Evolutionary conservation across 1,140 invertebrate species (phyloP).

Genomic region (Bombyx mandarina): DNA sequence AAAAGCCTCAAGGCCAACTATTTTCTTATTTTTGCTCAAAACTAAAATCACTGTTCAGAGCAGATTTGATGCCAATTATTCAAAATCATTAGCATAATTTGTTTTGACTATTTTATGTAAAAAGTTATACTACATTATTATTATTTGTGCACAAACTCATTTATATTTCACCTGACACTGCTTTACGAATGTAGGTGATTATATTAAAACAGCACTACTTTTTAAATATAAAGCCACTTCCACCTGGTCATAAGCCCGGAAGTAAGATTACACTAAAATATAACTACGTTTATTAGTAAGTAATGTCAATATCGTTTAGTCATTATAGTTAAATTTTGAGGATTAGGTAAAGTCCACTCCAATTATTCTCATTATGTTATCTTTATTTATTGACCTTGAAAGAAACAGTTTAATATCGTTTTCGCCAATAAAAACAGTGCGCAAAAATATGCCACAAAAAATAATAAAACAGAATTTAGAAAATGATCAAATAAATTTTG

Average conservation of each 20-base stretch:
- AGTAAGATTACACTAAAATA: constrained; percentile 27
- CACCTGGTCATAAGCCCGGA: constrained; percentile 16
- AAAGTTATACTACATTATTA: background rate
- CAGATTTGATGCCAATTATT: background rate
- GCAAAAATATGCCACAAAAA: constrained; percentile 24
- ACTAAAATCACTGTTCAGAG: too few species aligned
- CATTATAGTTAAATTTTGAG: constrained; percentile 16
- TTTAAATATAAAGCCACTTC: constrained; percentile 13
- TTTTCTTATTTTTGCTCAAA: too few species aligned
- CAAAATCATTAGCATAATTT: background rate
- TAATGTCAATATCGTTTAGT: constrained; percentile 7
- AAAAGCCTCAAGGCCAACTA: too few species aligned
- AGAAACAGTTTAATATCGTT: constrained; percentile 16
- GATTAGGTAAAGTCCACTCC: constrained; percentile 25
- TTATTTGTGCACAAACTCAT: background rate
- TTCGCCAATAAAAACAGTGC: constrained; percentile 24
- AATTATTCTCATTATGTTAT: constrained; percentile 18
- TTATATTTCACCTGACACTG: background rate
- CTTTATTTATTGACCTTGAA: constrained; percentile 5
- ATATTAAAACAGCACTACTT: constrained; percentile 4
- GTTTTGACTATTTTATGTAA: background rate
- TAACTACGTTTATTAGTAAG: constrained; percentile 13
- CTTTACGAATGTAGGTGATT: constrained; percentile 6
- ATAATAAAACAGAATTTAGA: constrained; percentile 14
- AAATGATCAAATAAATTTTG: constrained; percentile 4